These are phyloP conservation scores for Ridgeia piscesae DNA, from an alignment of 1,140 invertebrate genomes.

Conservation along the genomic window DNA sequence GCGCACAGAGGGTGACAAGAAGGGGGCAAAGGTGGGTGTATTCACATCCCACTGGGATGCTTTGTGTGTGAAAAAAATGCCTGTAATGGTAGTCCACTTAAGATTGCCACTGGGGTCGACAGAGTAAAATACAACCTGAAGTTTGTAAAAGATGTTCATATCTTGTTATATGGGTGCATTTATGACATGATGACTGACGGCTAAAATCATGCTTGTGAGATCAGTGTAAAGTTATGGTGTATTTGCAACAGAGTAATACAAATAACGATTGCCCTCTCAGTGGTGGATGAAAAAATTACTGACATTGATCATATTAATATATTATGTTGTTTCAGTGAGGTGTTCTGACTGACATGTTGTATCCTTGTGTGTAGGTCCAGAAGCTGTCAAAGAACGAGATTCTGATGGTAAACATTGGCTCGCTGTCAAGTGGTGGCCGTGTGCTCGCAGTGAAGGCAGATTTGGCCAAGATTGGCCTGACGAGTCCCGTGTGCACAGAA, in stretches of 20 bases:
- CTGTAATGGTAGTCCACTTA: not conserved
- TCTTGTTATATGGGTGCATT: too few species aligned
- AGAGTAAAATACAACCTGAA: not conserved
- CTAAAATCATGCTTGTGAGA: too few species aligned
- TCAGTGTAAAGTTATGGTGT: too few species aligned
- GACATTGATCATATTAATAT: not conserved
- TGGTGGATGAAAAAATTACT: not conserved
- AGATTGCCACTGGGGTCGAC: too few species aligned
- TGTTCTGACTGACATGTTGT: not conserved
- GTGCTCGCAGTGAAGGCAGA: slow-evolving; percentile 95
- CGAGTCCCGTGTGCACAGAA: slow-evolving; percentile 97
- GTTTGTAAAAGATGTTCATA: not conserved
- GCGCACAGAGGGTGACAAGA: slow-evolving; percentile 97
- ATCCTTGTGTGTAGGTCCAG: slow-evolving; percentile 66
- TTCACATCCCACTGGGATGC: not conserved
- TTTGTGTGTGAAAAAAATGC: not conserved
- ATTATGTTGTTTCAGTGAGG: not conserved
- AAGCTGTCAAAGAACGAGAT: slow-evolving; percentile 85
- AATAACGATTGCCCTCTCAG: too few species aligned
- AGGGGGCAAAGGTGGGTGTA: slow-evolving; percentile 84
- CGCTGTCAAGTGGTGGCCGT: slow-evolving; percentile 93
- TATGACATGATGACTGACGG: too few species aligned
- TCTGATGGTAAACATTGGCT: slow-evolving; percentile 97
- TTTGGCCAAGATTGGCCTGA: slow-evolving; percentile 95
- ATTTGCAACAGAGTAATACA: too few species aligned